Percentiles rank a stretch among this genome's conserved stretches.
Conservation (phyloP, 2,113 vertebrate genomes). For the Neotoma lepida region DNA sequence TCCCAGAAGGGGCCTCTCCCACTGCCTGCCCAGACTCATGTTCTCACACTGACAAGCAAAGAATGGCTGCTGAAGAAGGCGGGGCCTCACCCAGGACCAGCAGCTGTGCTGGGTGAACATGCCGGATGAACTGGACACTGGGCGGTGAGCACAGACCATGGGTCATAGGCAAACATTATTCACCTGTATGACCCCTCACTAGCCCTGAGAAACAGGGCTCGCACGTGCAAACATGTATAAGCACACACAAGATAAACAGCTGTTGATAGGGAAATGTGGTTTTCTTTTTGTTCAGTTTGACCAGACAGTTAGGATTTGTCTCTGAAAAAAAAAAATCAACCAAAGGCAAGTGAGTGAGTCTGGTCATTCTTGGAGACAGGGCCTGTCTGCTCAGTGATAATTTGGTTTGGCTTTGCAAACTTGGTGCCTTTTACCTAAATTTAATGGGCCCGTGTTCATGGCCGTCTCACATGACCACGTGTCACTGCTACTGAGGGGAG, state of each 20-base stretch:
- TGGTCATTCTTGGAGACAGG: background rate
- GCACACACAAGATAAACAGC: background rate
- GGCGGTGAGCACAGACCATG: background rate
- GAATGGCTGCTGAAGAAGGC: background rate
- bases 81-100: background rate
- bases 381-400: background rate
- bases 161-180: background rate
- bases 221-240: background rate
- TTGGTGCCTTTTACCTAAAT: background rate
- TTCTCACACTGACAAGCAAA: background rate
- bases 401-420: background rate
- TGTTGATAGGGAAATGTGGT: background rate
- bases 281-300: background rate
- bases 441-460: background rate
- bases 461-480: background rate
- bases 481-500: background rate
- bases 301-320: background rate
- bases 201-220: background rate
- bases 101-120: too few relatives aligned
- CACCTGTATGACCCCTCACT: background rate
- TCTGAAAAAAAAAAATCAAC: background rate
- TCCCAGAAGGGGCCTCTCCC: background rate
- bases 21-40: background rate
- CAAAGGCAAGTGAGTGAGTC: too few relatives aligned
- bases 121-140: too few relatives aligned